Base-by-base conservation (phyloP, 2,888 invertebrate genomes). In the Sphaerophoria rueppellii region DNA sequence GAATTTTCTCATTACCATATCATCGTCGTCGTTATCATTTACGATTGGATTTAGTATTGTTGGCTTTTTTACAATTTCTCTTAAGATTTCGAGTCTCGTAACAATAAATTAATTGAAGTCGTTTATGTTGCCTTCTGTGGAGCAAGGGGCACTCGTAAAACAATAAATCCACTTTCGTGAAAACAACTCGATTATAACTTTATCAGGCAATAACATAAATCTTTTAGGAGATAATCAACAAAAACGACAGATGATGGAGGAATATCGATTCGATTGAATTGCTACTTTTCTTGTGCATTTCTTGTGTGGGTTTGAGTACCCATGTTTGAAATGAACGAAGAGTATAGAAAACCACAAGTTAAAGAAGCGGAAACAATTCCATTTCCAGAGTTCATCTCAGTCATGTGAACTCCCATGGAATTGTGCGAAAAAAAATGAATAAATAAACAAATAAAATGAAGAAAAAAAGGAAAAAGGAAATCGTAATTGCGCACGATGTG, bases 321-420 rank as follows among this genome's bases (percentile, higher is more conserved):
- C 32, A 14, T 35, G n/a, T 35, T 35, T n/a, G 48, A 48, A 9
- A 48, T 6, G 12, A 11, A 63, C 34, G 37, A 37, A 65, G 46
- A 16, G 24, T 24, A 24, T 24, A 79, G 43, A 72, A 82, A 73
- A 82, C 82, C 82, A 52, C 82, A 76, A 80, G 65, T 76, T 72
- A 69, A 76, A 75, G 46, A 76, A 85, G 83, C 83, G 83, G 81
- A 85, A 85, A 79, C 75, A 85, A 80, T 76, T 81, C 69, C 63
- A 76, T 69, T 85, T 61, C 69, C 34, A 80, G 70, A 78, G 82
- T 78, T 82, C 82, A 82, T 73, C 78, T 58, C 61, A 69, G 57
- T 73, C 78, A 78, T 78, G 78, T 78, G 82, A 82, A 82, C 78
- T 70, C 57, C 35, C 2, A 7, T 40, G 54, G 40, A 70, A 78